A percentile compares a stretch with the other conserved stretches of the same genome.
phyloP scores from a whole-genome alignment of 2,113 vertebrate genomes.

The Phyllostomus discolor region DNA sequence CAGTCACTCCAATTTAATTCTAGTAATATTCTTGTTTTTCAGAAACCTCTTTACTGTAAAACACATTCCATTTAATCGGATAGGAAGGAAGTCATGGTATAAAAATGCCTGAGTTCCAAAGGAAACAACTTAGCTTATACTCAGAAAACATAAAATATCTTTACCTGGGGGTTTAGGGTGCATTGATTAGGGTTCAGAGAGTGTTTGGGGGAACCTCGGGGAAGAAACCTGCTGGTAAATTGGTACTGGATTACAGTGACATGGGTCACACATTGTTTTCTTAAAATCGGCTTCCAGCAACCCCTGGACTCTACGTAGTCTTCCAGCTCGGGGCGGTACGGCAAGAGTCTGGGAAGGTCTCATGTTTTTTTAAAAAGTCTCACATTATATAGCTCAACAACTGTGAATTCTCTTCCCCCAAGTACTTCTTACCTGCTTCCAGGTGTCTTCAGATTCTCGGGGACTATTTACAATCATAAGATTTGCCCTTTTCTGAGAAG shows the following conservation, averaged over 20 bases:
- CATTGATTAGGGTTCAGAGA: constrained; percentile 24
- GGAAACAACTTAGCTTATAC: constrained; percentile 26
- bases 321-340: background rate
- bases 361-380: background rate
- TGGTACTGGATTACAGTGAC: background rate
- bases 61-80: background rate
- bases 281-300: background rate
- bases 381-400: background rate
- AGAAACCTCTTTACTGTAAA: constrained; percentile 40
- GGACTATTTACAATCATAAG: background rate
- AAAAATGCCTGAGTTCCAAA: constrained; percentile 29
- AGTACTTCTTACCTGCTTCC: background rate
- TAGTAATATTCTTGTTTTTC: constrained; percentile 35
- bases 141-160: background rate
- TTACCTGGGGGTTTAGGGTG: background rate
- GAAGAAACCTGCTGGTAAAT: background rate
- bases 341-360: background rate
- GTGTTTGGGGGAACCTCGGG: background rate
- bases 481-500: background rate
- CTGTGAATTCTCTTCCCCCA: background rate
- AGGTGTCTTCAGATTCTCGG: background rate
- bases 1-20: constrained; percentile 35
- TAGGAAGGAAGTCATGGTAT: background rate
- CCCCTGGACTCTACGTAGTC: background rate
- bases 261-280: background rate